Evolutionary conservation across 2,113 vertebrate species (phyloP), one percentile per base, ranked within the genome.

Genomic region (Sinocyclocheilus grahami): DNA sequence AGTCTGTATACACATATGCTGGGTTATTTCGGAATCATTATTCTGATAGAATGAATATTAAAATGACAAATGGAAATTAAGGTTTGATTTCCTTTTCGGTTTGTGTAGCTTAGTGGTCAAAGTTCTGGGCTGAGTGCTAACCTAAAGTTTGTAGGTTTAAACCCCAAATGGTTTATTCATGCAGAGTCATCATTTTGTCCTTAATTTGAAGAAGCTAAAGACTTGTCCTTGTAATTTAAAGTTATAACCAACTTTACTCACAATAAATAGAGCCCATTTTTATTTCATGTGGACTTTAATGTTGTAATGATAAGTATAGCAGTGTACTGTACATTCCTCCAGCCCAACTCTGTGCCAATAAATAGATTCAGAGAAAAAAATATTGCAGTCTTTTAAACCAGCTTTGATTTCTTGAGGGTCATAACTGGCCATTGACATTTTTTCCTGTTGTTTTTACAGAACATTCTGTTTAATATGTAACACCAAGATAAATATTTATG

Each of bases 401-500:
- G 1, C 55, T 76, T 18, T 37, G 42, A 22, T 88, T 85, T 87
- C 74, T 86, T 87, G 86, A 90, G 67, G 67, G 67, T 69, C 67
- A 69, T 37, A 69, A 69, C 67, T 69, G 67, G 67, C 30, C 1
- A 71, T 20, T 69, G 30, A 30, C 30, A 2, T 46, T 46, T 46
- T 46, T 46, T 1, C 42, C 2, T 24, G 20, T 58, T 63, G 30
- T 65, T 4, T 1, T 69, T 58, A 58, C 55, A 58, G 55, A 58
- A 22, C 55, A 20, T 2, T 72, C 67, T 88, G 87, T 91, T 91
- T 88, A 91, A 90, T 88, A 90, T 90, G 88, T 92, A 93, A 90
- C 83, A 3, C 74, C 27, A 16, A 46, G 69, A 92, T 93, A 93
- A 91, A 94, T 94, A 93, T 93, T 92, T 90, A 93, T 93, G 87